Evolutionary conservation across 1,140 invertebrate species (phyloP), one percentile per base, ranked within the genome.

Genomic region (Drosophila mojavensis): DNA sequence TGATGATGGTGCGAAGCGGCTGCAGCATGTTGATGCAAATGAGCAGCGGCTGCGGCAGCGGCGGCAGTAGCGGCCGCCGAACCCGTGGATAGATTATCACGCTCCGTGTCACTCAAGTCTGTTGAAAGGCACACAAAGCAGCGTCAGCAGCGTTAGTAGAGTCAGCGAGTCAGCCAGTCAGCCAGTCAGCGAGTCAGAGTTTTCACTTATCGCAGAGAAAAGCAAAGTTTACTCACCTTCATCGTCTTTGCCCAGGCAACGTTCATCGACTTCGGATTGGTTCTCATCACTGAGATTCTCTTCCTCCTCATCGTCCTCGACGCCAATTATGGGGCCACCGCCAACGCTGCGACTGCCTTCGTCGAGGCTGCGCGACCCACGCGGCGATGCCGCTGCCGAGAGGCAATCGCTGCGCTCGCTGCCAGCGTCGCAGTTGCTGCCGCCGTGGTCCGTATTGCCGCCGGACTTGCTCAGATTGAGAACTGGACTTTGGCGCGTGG

Each of bases 401-500:
- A 93, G 93, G 26, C 93, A 93, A 65, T 93, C 94, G 75, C 93
- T 94, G 10, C 93, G 92, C 33, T 93, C 94, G 74, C 94, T 94
- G 43, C 92, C 94, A n/a, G 93, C 93, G 39, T 94, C 94, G 53
- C 93, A 93, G 76, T 94, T 89, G 64, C 94, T 94, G 78, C 94
- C 85, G 64, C 94, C 84, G 48, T 94, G 93, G 45, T 92, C 92
- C 5, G 90, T 86, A 43, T 92, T 92, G 53, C 93, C 93, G 55
- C 96, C 96, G 33, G 96, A 97, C 93, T 98, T 98, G 4, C 97
- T 98, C 17, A 98, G 93, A 92, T 98, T 98, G 71, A 98, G 92
- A 43, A 98, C 97, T 47, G 97, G 97, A 95, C 97, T 98, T 93
- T 97, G 96, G 28, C 96, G 96, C 86, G 96, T 97, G 50, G 96